phyloP scores from a whole-genome alignment of 2,797 vertebrate genomes.

The Argyrosomus regius region DNA sequence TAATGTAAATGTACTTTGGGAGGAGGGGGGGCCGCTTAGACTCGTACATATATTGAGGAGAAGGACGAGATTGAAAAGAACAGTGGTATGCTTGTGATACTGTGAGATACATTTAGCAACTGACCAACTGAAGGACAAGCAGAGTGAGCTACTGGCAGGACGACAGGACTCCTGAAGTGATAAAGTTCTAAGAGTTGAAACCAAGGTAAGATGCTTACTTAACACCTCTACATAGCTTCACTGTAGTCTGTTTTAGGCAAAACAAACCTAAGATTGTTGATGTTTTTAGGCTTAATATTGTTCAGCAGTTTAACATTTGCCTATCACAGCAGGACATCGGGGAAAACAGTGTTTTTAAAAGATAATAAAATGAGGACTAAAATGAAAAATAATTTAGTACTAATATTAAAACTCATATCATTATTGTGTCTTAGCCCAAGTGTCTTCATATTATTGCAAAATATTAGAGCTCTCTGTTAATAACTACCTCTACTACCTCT shows the following conservation, averaged over 20 bases:
- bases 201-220: constrained; percentile 58
- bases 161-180: constrained; percentile 7
- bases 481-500: too few species aligned
- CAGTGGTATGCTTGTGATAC: constrained; percentile 22
- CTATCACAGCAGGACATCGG: not conserved
- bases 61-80: constrained; percentile 38
- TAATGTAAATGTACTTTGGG: constrained; percentile 18
- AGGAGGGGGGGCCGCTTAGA: constrained; percentile 25
- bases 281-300: not conserved
- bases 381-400: not conserved
- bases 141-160: constrained; percentile 5
- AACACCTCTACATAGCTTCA: not conserved
- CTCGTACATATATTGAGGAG: constrained; percentile 71
- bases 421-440: not conserved
- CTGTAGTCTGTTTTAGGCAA: not conserved
- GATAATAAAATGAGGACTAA: too few species aligned
- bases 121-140: constrained; percentile 12
- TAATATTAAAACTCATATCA: not conserved
- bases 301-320: not conserved
- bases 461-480: too few species aligned
- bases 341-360: not conserved
- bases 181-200: constrained; percentile 18
- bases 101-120: not conserved
- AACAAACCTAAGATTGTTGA: not conserved
- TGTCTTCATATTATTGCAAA: not conserved